These are phyloP conservation scores for Centrocercus urophasianus DNA, from an alignment of 2,113 vertebrate species.

Conservation along the genomic window DNA sequence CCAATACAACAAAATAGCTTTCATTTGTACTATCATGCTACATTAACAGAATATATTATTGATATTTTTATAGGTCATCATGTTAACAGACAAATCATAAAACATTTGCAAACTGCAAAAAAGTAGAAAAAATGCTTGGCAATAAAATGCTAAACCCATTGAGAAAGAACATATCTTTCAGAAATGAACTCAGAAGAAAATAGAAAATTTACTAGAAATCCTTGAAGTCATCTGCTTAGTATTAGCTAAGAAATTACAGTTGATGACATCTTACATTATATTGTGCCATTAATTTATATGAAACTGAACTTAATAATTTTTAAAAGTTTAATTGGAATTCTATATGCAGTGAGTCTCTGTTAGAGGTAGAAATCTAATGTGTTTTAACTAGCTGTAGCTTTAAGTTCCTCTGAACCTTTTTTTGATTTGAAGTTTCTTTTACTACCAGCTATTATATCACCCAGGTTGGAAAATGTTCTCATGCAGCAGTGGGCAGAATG, in stretches of 20 bases:
- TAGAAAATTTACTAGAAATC: not conserved
- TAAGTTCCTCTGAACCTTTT: slow-evolving; percentile 51
- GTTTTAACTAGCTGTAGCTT: not conserved
- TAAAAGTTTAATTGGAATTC: not conserved
- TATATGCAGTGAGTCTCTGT: not conserved
- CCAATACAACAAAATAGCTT: not conserved
- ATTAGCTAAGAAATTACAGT: slow-evolving; percentile 3
- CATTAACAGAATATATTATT: not conserved
- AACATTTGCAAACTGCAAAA: not conserved
- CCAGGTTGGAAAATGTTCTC: not conserved
- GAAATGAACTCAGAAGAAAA: not conserved
- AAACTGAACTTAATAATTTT: not conserved
- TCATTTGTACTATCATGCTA: not conserved
- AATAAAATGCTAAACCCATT: not conserved
- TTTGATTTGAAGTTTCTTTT: slow-evolving; percentile 58
- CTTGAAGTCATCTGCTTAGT: not conserved
- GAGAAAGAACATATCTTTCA: not conserved
- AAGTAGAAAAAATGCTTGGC: not conserved
- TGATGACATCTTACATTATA: not conserved
- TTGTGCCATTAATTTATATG: not conserved
- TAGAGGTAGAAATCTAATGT: slow-evolving; percentile 2
- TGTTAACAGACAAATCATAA: not conserved
- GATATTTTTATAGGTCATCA: not conserved
- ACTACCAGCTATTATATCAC: slow-evolving; percentile 34
- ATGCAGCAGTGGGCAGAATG: slow-evolving; percentile 15